phyloP scores from a whole-genome alignment of 2,797 vertebrate species.

The Mormyrops boulengeri region DNA sequence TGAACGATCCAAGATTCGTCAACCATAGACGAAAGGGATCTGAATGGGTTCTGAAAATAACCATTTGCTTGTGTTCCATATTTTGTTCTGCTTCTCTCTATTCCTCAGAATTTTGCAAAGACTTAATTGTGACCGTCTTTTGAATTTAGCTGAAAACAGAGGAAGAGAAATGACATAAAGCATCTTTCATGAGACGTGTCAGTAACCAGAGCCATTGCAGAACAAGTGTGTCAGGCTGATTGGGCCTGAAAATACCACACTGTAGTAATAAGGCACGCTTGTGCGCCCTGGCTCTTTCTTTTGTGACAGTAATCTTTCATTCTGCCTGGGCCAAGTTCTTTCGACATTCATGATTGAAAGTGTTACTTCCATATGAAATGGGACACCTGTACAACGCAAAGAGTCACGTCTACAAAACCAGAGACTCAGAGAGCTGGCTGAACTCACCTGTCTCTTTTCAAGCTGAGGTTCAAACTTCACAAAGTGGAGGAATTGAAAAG shows the following conservation, averaged over 20 bases:
- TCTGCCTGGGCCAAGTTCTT: neutral
- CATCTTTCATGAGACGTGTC: neutral
- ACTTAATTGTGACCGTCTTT: neutral
- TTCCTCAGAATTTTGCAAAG: neutral
- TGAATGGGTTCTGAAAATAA: neutral
- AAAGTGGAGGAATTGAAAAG: constrained; percentile 77
- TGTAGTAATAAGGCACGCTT: neutral
- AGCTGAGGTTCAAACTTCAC: constrained; percentile 67
- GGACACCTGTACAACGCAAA: neutral
- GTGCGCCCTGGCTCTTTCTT: neutral
- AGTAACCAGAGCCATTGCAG: neutral
- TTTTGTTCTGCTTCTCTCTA: neutral
- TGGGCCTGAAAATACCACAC: neutral
- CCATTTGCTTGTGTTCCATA: neutral
- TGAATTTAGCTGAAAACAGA: neutral
- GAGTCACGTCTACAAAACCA: neutral
- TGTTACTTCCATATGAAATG: neutral
- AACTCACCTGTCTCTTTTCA: constrained; percentile 73
- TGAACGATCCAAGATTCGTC: neutral
- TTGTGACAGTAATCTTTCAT: neutral
- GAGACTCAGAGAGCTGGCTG: constrained; percentile 60
- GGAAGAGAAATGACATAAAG: neutral
- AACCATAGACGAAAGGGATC: neutral
- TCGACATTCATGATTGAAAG: constrained; percentile 18
- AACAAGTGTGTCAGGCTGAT: neutral